Evolutionary conservation across 30 jellyfish, hydroid and myxozoan genomes (phyloP), one percentile per base, ranked within the genome.

Genomic region (Hydra vulgaris): DNA sequence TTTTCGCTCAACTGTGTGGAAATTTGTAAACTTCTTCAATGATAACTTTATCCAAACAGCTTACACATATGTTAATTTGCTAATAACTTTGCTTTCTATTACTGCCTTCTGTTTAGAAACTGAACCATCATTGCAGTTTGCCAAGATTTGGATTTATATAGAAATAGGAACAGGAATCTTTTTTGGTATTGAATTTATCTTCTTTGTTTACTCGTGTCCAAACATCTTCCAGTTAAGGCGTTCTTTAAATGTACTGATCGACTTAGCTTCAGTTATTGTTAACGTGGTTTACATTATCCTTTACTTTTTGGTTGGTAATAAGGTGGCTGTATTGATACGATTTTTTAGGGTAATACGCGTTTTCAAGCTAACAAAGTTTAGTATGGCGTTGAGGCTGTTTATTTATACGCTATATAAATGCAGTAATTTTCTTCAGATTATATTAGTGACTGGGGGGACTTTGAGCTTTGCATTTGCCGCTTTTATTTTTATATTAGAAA

Each of bases 71-170:
- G 53, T 89, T 72, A 74, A 92, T 66, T 26, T 83, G 0, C 74
- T 76, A 12, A 72, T 79, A 61, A 80, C 89, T 15, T 15, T 85
- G 61, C 17, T 89, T 3, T 81, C 94, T 0, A 86, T 85, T 20
- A 25, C 78, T 17, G 67, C 89, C 18, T 67, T 84, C 54, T 89
- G 97, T 72, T 84, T 88, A 22, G 97, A 89, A 52, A 89, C 97
- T 4, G 78, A 21, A 52, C 85, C 85, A 3, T 52, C 23, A 19
- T 7, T 78, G 76, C 18, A 53, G 12, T 27, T 15, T 3, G 55
- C 66, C 7, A 78, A 23, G 77, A 20, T 53, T 74, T 89, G 97
- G 97, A 66, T 23, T 69, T 18, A 26, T 1, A 23, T 85, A 4
- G 95, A 89, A 82, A 55, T 77, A 18, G 83, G 71, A n/a, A 71